These are phyloP conservation scores for Clupea harengus DNA, from an alignment of 2,113 vertebrate species.

Conservation along the genomic window DNA sequence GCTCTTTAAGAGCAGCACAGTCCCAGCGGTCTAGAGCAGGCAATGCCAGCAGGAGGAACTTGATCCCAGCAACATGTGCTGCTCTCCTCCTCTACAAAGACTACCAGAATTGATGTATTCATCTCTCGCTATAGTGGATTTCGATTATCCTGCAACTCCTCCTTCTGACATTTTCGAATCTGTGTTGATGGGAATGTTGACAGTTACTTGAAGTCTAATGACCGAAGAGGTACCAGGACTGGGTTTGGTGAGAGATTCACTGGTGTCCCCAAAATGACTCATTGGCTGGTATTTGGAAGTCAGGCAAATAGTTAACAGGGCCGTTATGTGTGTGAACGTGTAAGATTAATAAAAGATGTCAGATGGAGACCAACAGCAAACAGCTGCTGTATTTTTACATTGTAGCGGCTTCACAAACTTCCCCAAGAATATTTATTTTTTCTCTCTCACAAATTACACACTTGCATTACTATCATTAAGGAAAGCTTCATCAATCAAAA, in stretches of 20 bases:
- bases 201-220: neutral
- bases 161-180: neutral
- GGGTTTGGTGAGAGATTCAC: too few species aligned
- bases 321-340: neutral
- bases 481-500: neutral
- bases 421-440: neutral
- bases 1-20: neutral
- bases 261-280: too few species aligned
- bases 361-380: neutral
- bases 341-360: constrained; percentile 35
- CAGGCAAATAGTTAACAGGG: neutral
- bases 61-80: neutral
- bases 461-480: neutral
- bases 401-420: neutral
- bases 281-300: too few species aligned
- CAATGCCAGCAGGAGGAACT: neutral
- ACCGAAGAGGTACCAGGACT: neutral
- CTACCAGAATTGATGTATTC: neutral
- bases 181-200: neutral
- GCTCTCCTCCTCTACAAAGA: neutral
- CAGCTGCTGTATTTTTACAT: constrained; percentile 2
- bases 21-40: neutral
- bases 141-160: neutral
- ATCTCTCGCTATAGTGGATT: neutral
- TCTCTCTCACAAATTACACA: neutral